A percentile compares a stretch with the other conserved stretches of the same genome.
Evolutionary conservation across 2,797 vertebrate genomes (phyloP).

Genomic region (Loris lydekkerianus): DNA sequence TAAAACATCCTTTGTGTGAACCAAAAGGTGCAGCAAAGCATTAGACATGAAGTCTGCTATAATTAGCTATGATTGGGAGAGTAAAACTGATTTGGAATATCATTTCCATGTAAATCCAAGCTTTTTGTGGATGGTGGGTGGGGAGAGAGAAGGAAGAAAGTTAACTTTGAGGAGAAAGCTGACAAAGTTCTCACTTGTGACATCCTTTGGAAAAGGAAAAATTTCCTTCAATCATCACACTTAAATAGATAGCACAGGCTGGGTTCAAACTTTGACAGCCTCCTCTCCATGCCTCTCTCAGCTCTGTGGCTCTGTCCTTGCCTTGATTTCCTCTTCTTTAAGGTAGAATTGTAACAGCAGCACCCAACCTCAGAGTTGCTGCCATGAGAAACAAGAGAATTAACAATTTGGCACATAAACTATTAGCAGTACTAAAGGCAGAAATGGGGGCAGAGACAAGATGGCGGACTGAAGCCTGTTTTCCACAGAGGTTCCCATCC

Average conservation of each 20-base stretch:
- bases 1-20: neutral
- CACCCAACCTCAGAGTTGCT: neutral
- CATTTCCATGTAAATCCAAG: slow-evolving; percentile 3
- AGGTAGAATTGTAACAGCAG: neutral
- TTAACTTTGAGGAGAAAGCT: neutral
- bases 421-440: neutral
- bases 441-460: no score
- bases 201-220: neutral
- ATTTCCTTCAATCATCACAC: neutral
- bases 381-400: neutral
- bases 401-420: neutral
- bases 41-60: neutral
- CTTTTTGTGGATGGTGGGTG: neutral
- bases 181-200: neutral
- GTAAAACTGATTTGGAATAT: slow-evolving; percentile 40
- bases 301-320: neutral
- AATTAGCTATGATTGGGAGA: neutral
- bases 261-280: neutral
- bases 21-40: neutral
- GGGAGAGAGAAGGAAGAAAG: neutral
- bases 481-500: no score
- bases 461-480: no score
- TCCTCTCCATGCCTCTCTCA: neutral
- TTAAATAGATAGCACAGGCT: neutral
- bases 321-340: neutral